These are phyloP conservation scores for Babylonia areolata DNA, from an alignment of 1,140 invertebrate species.

Conservation along the genomic window DNA sequence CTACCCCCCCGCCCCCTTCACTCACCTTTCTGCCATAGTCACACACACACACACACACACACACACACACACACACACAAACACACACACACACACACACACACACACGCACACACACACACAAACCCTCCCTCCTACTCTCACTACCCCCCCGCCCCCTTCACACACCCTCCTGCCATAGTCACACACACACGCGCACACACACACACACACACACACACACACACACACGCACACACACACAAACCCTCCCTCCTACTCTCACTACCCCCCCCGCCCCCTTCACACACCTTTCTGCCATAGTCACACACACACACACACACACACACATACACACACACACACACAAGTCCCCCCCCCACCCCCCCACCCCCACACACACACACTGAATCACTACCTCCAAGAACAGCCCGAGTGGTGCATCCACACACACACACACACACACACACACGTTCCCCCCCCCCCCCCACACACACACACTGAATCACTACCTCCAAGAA, in stretches of 20 bases:
- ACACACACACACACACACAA: neutral
- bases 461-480: no score
- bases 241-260: no score
- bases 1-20: neutral
- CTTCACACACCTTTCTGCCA: neutral
- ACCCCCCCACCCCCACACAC: no score
- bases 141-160: neutral
- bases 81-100: neutral
- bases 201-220: neutral
- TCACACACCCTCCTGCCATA: neutral
- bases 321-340: slow-evolving; percentile 9
- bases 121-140: neutral
- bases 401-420: no score
- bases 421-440: no score
- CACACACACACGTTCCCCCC: no score
- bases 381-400: no score
- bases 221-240: no score
- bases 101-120: neutral
- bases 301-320: slow-evolving; percentile 26
- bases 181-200: no score
- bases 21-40: neutral
- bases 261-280: no score
- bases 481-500: no score
- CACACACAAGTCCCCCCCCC: no score
- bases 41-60: neutral